Percentiles rank a stretch among this genome's conserved stretches.
Evolutionary conservation across 2,797 vertebrate genomes (phyloP).

Genomic region (Eulemur albifrons): DNA sequence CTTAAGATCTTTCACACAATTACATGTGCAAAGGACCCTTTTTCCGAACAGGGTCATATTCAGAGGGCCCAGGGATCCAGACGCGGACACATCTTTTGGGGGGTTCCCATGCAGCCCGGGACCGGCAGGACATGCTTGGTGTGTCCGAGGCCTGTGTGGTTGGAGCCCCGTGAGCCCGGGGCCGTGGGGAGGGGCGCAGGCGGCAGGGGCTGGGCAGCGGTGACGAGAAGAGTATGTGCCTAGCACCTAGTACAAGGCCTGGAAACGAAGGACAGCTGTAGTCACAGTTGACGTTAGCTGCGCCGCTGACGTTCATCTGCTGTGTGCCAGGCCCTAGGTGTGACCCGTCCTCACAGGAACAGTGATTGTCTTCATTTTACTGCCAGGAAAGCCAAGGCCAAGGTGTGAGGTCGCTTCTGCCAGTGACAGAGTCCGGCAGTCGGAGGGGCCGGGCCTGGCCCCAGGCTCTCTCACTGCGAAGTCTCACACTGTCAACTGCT

Average conservation of each 20-base stretch:
- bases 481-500: not conserved
- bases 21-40: not conserved
- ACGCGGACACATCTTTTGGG: not conserved
- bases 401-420: not conserved
- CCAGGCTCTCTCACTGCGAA: not conserved
- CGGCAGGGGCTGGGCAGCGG: not conserved
- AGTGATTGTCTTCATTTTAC: not conserved
- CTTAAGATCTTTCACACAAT: not conserved
- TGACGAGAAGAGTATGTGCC: not conserved
- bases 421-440: not conserved
- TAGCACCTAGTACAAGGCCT: not conserved
- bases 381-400: not conserved
- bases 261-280: not conserved
- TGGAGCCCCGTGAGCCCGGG: not conserved
- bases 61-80: not conserved
- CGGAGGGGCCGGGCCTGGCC: not conserved
- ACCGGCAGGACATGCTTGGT: not conserved
- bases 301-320: not conserved
- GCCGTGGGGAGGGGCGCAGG: not conserved
- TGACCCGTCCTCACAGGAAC: not conserved
- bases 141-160: not conserved
- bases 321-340: not conserved
- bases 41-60: not conserved
- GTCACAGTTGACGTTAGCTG: not conserved
- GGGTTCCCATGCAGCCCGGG: not conserved